phyloP scores from a whole-genome alignment of 2,888 invertebrate species.

The Ophioninae sp. region DNA sequence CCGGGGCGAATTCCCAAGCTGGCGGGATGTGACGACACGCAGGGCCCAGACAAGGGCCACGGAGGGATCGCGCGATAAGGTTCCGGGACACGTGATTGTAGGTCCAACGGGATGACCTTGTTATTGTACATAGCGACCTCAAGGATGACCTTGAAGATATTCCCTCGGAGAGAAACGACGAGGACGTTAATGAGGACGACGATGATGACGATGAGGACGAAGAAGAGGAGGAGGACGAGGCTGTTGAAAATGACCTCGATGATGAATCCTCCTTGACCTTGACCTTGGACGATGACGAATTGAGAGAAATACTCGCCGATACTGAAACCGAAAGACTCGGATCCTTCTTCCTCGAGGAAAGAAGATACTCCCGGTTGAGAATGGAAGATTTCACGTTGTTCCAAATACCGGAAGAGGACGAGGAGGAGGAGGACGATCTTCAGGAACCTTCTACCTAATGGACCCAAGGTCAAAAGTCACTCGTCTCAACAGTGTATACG shows the following conservation, averaged over 20 bases:
- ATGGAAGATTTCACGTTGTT: constrained; percentile 52
- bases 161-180: neutral
- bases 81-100: constrained; percentile 78
- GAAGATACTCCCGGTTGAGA: constrained; percentile 43
- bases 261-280: constrained; percentile 21
- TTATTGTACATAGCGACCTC: constrained; percentile 13
- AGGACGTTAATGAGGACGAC: constrained; percentile 23
- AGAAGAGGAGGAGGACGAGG: constrained; percentile 37
- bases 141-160: constrained; percentile 39
- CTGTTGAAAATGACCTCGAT: neutral
- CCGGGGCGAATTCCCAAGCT: constrained; percentile 66
- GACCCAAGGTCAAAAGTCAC: constrained; percentile 1
- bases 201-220: constrained; percentile 30
- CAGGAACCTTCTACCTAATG: constrained; percentile 5
- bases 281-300: constrained; percentile 28
- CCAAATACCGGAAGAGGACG: constrained; percentile 54
- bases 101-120: constrained; percentile 56
- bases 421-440: constrained; percentile 33
- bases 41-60: constrained; percentile 77
- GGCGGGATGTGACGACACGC: constrained; percentile 78
- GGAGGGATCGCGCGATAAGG: constrained; percentile 76
- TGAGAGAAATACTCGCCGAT: constrained; percentile 10
- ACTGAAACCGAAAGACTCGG: constrained; percentile 4
- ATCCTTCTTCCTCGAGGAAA: constrained; percentile 42
- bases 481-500: neutral